phyloP scores from a whole-genome alignment of 2,113 vertebrate genomes.

The Charina bottae region DNA sequence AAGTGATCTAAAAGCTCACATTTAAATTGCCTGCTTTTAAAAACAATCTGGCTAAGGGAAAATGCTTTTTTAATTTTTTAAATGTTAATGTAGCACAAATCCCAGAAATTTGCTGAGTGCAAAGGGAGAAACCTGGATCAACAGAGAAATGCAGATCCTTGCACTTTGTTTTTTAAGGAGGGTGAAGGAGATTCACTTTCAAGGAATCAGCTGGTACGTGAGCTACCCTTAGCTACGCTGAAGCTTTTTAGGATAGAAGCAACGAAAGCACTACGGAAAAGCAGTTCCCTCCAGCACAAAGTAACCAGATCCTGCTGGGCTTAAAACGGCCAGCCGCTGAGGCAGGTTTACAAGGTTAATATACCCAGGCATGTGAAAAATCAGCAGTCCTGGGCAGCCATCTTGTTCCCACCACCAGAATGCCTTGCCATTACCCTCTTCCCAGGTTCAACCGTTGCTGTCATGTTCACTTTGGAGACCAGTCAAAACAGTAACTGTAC shows the following conservation, averaged over 20 bases:
- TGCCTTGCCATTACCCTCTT: background rate
- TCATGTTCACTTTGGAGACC: background rate
- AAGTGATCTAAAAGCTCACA: background rate
- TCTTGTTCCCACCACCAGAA: background rate
- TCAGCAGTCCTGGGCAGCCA: background rate
- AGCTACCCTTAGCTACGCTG: background rate
- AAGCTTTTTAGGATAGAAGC: background rate
- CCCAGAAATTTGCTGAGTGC: background rate
- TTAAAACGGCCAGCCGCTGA: background rate
- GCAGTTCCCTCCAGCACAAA: background rate
- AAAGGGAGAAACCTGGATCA: background rate
- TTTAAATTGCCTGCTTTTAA: background rate
- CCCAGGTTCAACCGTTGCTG: background rate
- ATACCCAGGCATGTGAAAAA: background rate
- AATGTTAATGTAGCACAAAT: background rate
- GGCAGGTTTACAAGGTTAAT: background rate
- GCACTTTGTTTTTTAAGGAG: background rate
- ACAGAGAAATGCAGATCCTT: background rate
- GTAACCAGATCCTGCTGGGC: background rate
- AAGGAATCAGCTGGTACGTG: slow-evolving; percentile 13
- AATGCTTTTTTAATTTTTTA: background rate
- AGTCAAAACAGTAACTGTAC: background rate
- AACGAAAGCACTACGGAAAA: background rate
- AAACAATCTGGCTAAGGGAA: background rate
- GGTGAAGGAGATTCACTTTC: background rate